A percentile compares a stretch with the other conserved stretches of the same genome.
Evolutionary conservation across 2,797 vertebrate genomes (phyloP).

Genomic region (Tapirus indicus): DNA sequence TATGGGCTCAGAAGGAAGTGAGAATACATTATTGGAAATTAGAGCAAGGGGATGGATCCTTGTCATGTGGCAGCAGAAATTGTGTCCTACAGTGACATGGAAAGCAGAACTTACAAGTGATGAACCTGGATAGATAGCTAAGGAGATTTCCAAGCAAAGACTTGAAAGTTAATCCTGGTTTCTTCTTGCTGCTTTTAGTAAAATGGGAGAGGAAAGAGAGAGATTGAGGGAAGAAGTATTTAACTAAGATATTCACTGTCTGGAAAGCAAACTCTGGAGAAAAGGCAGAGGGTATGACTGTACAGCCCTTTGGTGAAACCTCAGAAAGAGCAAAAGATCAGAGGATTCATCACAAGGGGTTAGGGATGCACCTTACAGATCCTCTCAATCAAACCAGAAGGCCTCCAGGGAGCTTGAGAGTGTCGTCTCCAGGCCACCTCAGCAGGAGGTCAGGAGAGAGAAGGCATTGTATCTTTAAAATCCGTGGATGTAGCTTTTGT

Average conservation of each 20-base stretch:
- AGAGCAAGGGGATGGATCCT: neutral
- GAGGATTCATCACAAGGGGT: neutral
- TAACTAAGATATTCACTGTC: neutral
- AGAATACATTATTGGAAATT: neutral
- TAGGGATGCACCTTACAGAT: neutral
- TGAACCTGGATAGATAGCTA: neutral
- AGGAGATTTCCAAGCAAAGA: neutral
- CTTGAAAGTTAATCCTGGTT: neutral
- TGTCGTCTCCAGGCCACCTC: neutral
- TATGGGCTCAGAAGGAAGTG: neutral
- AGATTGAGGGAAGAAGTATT: neutral
- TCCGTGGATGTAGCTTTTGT: neutral
- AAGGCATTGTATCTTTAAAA: conserved; percentile 37
- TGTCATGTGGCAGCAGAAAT: neutral
- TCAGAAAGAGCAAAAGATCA: conserved; percentile 1
- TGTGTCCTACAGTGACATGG: neutral
- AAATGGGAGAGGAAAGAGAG: neutral
- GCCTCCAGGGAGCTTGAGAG: neutral
- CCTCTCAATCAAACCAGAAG: conserved; percentile 7
- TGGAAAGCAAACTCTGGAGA: neutral
- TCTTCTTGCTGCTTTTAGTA: neutral
- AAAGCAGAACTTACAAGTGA: neutral
- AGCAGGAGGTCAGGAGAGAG: neutral
- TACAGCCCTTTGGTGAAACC: neutral
- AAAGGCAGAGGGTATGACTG: neutral